phyloP scores from a whole-genome alignment of 2,888 invertebrate species.

The Gisinianus flammeolus region DNA sequence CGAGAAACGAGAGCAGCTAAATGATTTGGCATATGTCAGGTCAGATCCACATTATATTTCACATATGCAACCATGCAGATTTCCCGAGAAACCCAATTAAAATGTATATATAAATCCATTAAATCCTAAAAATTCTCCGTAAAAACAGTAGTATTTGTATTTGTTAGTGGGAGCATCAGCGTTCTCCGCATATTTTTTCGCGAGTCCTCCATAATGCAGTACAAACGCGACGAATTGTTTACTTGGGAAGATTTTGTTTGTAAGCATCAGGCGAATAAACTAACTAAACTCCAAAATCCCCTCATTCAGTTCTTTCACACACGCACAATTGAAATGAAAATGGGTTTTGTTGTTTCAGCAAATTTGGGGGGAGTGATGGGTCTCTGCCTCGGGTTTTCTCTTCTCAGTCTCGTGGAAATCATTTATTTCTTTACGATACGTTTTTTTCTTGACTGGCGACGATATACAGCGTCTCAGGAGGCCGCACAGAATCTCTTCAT shows the following conservation, averaged over 20 bases:
- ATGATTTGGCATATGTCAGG: slow-evolving; percentile 55
- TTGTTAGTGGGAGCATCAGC: slow-evolving; percentile 52
- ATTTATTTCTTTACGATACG: slow-evolving; percentile 58
- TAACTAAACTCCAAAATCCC: background rate
- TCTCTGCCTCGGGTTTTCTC: slow-evolving; percentile 54
- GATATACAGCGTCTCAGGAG: slow-evolving; percentile 17
- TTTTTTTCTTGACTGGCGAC: slow-evolving; percentile 43
- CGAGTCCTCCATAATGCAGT: slow-evolving; percentile 58
- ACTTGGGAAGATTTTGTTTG: slow-evolving; percentile 59
- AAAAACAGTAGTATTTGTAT: background rate
- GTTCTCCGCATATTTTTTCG: slow-evolving; percentile 56
- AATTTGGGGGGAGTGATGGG: slow-evolving; percentile 57
- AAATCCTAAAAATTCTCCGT: background rate
- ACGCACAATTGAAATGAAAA: background rate
- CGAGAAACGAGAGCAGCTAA: slow-evolving; percentile 48
- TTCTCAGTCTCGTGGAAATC: slow-evolving; percentile 54
- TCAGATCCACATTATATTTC: too few species aligned
- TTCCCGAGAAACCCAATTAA: background rate
- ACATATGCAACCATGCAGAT: too few species aligned
- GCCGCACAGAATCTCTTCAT: slow-evolving; percentile 5
- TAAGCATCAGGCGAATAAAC: too few species aligned
- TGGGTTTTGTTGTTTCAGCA: slow-evolving; percentile 41
- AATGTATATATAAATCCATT: background rate
- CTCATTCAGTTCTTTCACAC: background rate
- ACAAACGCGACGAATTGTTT: slow-evolving; percentile 57